These are phyloP conservation scores for Zootoca vivipara DNA, from an alignment of 2,113 vertebrate genomes.

Conservation along the genomic window DNA sequence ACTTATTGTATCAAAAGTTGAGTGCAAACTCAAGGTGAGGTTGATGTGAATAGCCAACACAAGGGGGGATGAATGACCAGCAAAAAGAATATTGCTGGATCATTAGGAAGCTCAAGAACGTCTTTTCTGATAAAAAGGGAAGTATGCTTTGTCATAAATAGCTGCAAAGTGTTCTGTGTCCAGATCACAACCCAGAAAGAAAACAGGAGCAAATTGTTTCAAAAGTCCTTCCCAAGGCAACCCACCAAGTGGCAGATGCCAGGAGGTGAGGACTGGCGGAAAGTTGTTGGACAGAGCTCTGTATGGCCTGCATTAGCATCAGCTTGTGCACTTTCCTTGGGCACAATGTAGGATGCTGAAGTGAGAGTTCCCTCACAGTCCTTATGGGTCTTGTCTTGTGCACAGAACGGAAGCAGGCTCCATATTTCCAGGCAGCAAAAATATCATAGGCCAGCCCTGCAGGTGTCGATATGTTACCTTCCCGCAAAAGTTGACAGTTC, in stretches of 20 bases:
- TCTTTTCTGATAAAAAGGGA: background rate
- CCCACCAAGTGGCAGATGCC: too few species aligned
- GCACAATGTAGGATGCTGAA: too few species aligned
- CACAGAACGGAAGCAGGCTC: too few species aligned
- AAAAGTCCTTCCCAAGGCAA: background rate
- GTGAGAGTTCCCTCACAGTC: too few species aligned
- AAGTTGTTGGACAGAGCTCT: too few species aligned
- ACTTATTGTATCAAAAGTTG: conserved; percentile 18
- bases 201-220: background rate
- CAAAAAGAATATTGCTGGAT: background rate
- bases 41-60: background rate
- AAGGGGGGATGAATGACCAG: background rate
- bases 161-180: background rate
- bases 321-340: too few species aligned
- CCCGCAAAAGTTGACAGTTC: background rate
- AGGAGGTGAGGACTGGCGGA: too few species aligned
- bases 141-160: background rate
- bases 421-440: too few species aligned
- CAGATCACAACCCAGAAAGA: background rate
- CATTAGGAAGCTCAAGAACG: background rate
- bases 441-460: too few species aligned
- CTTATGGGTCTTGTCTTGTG: too few species aligned
- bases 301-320: background rate
- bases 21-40: background rate
- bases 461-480: background rate